phyloP scores from a whole-genome alignment of 2,113 vertebrate genomes.

The Chionodraco myersi region DNA sequence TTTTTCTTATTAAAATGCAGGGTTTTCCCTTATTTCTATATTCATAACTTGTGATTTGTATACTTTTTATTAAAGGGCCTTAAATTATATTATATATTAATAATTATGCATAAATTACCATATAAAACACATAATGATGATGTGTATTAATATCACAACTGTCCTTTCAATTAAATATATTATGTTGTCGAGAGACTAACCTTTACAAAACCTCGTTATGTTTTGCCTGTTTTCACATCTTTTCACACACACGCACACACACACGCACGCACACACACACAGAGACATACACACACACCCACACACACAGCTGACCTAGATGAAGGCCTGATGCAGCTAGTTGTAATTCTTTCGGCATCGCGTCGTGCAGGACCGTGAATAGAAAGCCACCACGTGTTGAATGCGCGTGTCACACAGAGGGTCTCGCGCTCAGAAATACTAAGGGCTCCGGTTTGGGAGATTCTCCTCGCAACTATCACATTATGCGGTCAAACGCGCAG shows the following conservation, averaged over 20 bases:
- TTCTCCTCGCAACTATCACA: constrained; percentile 79
- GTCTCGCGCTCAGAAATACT: constrained; percentile 45
- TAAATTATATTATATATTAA: background rate
- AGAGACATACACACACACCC: constrained; percentile 7
- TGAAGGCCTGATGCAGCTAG: constrained; percentile 75
- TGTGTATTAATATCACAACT: constrained; percentile 1
- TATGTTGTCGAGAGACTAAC: background rate
- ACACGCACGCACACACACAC: constrained; percentile 17
- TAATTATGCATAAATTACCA: constrained; percentile 24
- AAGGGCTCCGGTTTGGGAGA: constrained; percentile 50
- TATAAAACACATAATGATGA: constrained; percentile 36
- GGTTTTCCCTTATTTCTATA: background rate
- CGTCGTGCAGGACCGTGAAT: constrained; percentile 63
- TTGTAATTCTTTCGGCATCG: constrained; percentile 77
- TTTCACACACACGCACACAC: constrained; percentile 15
- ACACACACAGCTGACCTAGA: constrained; percentile 73
- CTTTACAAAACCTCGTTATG: constrained; percentile 23
- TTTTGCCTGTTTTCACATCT: constrained; percentile 25
- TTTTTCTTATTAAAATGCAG: background rate
- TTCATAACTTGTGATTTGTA: background rate
- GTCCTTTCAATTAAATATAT: no score
- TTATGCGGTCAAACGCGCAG: constrained; percentile 84
- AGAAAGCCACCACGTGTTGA: constrained; percentile 81
- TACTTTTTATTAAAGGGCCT: background rate
- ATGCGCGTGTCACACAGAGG: constrained; percentile 67